A percentile compares a stretch with the other conserved stretches of the same genome.
phyloP scores from a whole-genome alignment of 1,140 invertebrate species.

The Leptonema lineaticorne region DNA sequence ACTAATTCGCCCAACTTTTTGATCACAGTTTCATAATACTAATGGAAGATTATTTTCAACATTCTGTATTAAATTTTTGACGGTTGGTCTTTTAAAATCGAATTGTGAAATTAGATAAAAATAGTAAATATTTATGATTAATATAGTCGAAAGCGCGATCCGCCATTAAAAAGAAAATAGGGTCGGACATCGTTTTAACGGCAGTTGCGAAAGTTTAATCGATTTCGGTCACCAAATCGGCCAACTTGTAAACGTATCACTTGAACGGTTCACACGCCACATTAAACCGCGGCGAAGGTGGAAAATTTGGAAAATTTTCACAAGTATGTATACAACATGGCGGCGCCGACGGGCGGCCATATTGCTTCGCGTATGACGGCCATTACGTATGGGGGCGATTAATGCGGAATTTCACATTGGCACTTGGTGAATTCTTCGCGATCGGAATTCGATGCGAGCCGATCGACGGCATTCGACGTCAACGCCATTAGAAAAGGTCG shows the following conservation, averaged over 20 bases:
- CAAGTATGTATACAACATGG: neutral
- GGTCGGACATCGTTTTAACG: neutral
- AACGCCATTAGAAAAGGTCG: conserved; percentile 3
- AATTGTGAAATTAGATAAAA: no score
- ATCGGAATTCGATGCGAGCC: neutral
- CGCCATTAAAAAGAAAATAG: conserved; percentile 11
- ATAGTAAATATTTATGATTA: no score
- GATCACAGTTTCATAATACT: no score
- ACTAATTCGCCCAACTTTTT: no score
- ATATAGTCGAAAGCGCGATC: no score
- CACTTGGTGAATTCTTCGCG: neutral
- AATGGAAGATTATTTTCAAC: no score
- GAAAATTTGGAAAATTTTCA: neutral
- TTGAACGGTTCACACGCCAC: neutral
- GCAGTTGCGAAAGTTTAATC: conserved; percentile 5
- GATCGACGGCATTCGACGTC: no score
- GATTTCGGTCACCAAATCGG: neutral
- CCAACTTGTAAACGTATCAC: neutral
- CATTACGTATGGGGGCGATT: neutral
- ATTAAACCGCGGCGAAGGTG: no score
- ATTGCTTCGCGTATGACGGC: neutral
- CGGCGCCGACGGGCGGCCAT: neutral
- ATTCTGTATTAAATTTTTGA: no score
- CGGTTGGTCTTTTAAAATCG: no score
- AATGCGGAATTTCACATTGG: conserved; percentile 1